Conservation (phyloP, 2,888 invertebrate species). For the Meloe dianella region DNA sequence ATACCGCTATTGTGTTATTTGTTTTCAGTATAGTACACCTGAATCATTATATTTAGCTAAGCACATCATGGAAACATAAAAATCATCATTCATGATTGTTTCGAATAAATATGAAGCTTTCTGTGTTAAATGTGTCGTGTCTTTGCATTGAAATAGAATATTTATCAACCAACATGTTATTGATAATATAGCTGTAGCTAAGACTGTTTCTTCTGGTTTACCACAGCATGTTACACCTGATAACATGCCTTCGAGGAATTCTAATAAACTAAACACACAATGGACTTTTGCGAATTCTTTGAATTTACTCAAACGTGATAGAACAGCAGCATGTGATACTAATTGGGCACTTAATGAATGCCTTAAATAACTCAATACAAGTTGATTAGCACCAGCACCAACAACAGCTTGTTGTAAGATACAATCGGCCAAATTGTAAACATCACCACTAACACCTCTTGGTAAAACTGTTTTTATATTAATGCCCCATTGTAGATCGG, state of each 20-base stretch:
- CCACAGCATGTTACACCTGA: conserved; percentile 72
- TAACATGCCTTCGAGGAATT: conserved; percentile 77
- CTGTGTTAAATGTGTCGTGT: conserved; percentile 63
- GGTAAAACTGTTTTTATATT: conserved; percentile 92
- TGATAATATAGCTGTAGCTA: conserved; percentile 83
- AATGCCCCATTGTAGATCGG: conserved; percentile 94
- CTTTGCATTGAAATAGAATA: conserved; percentile 67
- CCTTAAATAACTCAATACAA: conserved; percentile 89
- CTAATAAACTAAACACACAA: conserved; percentile 84
- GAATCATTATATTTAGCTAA: conserved; percentile 82
- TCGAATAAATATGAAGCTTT: conserved; percentile 70
- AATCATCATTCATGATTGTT: conserved; percentile 68
- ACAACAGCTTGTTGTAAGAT: conserved; percentile 93
- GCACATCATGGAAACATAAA: conserved; percentile 81
- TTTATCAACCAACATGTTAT: conserved; percentile 82
- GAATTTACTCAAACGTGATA: conserved; percentile 87
- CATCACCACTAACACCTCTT: conserved; percentile 89
- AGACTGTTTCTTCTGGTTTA: conserved; percentile 85
- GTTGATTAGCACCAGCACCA: conserved; percentile 89
- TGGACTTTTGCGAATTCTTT: conserved; percentile 82
- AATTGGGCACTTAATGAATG: conserved; percentile 90
- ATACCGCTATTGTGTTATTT: too few species aligned
- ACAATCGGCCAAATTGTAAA: conserved; percentile 91
- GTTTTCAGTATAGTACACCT: conserved; percentile 60
- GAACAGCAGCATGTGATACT: conserved; percentile 88